Evolutionary conservation across 2,113 vertebrate species (phyloP), one percentile per base, ranked within the genome.

Genomic region (Nannobrachium achirus): DNA sequence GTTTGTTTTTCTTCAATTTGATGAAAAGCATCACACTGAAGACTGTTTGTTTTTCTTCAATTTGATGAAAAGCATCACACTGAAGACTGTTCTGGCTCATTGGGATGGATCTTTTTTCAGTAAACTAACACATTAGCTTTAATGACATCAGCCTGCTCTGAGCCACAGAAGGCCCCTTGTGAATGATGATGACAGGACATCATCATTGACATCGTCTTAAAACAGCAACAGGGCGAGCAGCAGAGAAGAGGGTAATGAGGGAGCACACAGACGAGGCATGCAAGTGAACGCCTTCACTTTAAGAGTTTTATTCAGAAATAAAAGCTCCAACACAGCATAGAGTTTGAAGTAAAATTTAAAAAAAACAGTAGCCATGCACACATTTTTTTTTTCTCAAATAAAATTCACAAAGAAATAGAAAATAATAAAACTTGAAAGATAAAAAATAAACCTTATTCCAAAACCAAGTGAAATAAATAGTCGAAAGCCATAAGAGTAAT

Each of bases 291-390:
- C 78, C 63, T 71, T 83, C 71, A 63, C 53, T 67, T 68, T 62
- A 67, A 88, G 77, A 46, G 74, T 89, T 93, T 84, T 92, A 92
- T 93, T 93, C 59, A 87, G 79, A 89, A 90, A 87, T 79, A 84
- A 81, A 79, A 75, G 56, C 56, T 63, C 61, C 68, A 84, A 75
- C 59, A 85, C 68, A 63, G 65, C 46, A 78, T 44, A 76, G 64
- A 75, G 50, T 10, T 14, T 25, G 11, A 78, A 72, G 80, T 61
- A 5, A 62, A n/a, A n/a, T n/a, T n/a, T n/a, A n/a, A 66, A 76
- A 85, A 45, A 71, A 72, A 33, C 25, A 33, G n/a, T 44, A 79
- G 77, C 78, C 87, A 90, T 88, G 89, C 82, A 88, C 73, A 76
- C 73, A 76, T 19, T 65, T 46, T 20, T 33, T 53, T 33, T 69